phyloP scores from a whole-genome alignment of 2,888 invertebrate genomes.

The Andrena camellia region DNA sequence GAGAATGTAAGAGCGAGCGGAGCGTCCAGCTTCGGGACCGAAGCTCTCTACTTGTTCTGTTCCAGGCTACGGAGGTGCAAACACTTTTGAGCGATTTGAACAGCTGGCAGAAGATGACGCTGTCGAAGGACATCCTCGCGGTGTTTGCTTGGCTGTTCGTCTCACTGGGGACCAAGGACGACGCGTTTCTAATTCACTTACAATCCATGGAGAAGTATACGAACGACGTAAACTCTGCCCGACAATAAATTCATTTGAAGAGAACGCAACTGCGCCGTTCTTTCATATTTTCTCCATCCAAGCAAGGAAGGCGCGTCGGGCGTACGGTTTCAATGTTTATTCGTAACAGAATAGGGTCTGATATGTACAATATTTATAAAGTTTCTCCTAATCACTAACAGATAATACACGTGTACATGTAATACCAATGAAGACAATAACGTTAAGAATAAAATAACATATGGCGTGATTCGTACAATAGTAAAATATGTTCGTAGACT shows the following conservation, averaged over 20 bases:
- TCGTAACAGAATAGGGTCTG: conserved; percentile 83
- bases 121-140: conserved; percentile 79
- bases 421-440: conserved; percentile 69
- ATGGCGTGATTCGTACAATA: conserved; percentile 49
- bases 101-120: conserved; percentile 78
- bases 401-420: conserved; percentile 73
- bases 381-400: conserved; percentile 74
- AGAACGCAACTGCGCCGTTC: no score
- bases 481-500: conserved; percentile 64
- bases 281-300: not conserved
- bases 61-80: conserved; percentile 66
- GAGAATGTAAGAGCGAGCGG: conserved; percentile 51
- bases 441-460: conserved; percentile 68
- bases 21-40: not conserved
- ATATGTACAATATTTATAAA: conserved; percentile 84
- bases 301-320: not conserved
- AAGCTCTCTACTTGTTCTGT: not conserved
- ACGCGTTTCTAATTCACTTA: conserved; percentile 78
- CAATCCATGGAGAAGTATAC: conserved; percentile 78
- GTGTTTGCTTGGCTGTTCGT: conserved; percentile 81
- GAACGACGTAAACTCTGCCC: conserved; percentile 51
- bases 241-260: conserved; percentile 6
- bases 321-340: conserved; percentile 76
- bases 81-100: conserved; percentile 69
- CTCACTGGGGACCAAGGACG: conserved; percentile 77